Evolutionary conservation across 2,113 vertebrate species (phyloP), one percentile per base, ranked within the genome.

Genomic region (Psittacula cyanocephala): DNA sequence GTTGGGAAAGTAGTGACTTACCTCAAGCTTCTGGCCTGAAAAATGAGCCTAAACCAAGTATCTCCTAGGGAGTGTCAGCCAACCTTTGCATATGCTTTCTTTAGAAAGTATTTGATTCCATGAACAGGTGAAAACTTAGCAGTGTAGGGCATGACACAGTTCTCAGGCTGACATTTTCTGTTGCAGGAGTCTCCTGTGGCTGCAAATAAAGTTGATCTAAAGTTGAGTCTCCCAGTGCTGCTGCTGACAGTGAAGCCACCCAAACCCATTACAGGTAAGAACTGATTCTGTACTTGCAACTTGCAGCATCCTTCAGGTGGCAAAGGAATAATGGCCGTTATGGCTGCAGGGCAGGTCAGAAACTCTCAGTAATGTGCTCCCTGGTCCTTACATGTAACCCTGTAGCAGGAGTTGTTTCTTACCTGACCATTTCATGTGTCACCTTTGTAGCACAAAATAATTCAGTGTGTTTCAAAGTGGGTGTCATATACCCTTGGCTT

Each of bases 211-310:
- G 68, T 33, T 53, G 98, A 97, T 27, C 11, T 94, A 15, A 98
- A 97, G 76, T 88, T 98, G 95, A 98, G 97, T 88, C 88, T 84
- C 37, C 96, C 98, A 22, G 50, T 96, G 52, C 69, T 97, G n/a
- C 49, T 98, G 67, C 88, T 98, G 96, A 98, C 98, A 97, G 95
- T 99, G 85, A 98, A 96, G 37, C 97, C 98, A 67, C 97, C 97
- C 39, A 98, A 97, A 80, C 91, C 96, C 17, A 28, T 98, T 25
- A 68, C 98, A 98, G 98, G 98, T 99, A 91, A 86, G 90, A 23
- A 25, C 31, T 68, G 46, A 53, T 76, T 76, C 27, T 87, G 20
- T 43, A 3, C 33, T 70, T 77, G 18, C 41, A 29, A 37, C 33
- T 20, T 76, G 41, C 72, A 82, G 11, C 17, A 71, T 82, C 2